Conservation (phyloP, 2,888 invertebrate genomes). For the Bugula neritina region DNA sequence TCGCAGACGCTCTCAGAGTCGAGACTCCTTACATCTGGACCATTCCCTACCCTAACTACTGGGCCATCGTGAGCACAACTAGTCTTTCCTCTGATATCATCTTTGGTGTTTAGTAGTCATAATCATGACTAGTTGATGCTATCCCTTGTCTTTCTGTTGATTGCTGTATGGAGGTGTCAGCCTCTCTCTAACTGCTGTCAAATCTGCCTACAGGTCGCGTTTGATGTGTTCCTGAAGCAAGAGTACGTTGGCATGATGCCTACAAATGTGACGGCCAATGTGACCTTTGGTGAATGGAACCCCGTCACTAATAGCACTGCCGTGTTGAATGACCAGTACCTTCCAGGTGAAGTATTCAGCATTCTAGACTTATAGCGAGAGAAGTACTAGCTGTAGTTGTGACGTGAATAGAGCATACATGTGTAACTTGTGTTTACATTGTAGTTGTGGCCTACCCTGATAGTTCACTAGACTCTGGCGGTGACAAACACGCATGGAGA, state of each 20-base stretch:
- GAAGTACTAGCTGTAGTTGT: background rate
- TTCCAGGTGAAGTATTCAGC: background rate
- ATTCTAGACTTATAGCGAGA: background rate
- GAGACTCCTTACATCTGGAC: constrained; percentile 10
- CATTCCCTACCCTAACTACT: background rate
- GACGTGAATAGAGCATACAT: background rate
- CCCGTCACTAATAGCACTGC: background rate
- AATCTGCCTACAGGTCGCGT: no score
- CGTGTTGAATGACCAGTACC: background rate
- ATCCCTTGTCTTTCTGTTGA: no score
- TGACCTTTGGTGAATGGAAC: background rate
- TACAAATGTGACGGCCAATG: constrained; percentile 23
- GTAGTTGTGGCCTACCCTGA: constrained; percentile 7
- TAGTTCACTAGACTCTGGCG: background rate
- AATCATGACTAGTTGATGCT: no score
- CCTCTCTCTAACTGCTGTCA: no score
- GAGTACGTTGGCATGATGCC: constrained; percentile 17
- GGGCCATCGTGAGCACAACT: background rate
- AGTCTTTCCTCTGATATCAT: no score
- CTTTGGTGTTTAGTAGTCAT: no score
- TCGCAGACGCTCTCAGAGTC: constrained; percentile 11
- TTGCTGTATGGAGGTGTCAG: no score
- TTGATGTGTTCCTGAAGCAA: constrained; percentile 9
- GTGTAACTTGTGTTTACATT: no score
- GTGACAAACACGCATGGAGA: constrained; percentile 10